Base-by-base conservation (phyloP, 2,113 vertebrate genomes). In the Psittacara wagleri region DNA sequence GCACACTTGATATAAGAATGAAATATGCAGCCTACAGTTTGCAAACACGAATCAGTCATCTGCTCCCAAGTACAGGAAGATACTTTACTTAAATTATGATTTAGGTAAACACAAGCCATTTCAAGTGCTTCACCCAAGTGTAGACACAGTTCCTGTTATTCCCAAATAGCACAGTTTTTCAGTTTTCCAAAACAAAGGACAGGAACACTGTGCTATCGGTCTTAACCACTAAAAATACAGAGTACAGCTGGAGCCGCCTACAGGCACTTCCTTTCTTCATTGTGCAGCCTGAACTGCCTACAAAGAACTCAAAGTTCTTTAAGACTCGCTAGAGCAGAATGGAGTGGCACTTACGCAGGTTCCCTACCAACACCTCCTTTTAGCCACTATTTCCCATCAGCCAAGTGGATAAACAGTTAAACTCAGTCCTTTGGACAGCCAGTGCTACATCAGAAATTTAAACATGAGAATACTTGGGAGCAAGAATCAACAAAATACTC, bases 131-230 rank as follows among this genome's bases (percentile, higher is more conserved):
- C 79, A 93, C 83, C 83, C 80, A 72, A 86, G 62, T 83, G 83
- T 4, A 89, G 84, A 74, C 70, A 43, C 44, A 76, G 73, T 96
- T 97, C 96, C 96, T 95, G 95, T 94, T 96, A 96, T 86, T 92
- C 86, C 88, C 70, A 83, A 90, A 57, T 1, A 92, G 46, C 0
- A 0, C 48, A 24, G 20, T 44, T 90, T 79, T 68, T 84, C 79
- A 88, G 44, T 74, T 93, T 97, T 66, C 74, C 85, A 73, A 83
- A 95, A 90, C 92, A 94, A 95, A 95, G 74, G 46, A 39, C 6
- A 87, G 79, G 81, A 96, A 93, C 86, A 66, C 86, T 95, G 37
- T 78, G 83, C 83, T 66, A 86, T 91, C 4, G 5, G 77, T 41
- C 59, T 46, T 83, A 66, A 54, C 76, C 49, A n/a, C 48, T 57